Evolutionary conservation across 2,888 invertebrate species (phyloP).

Genomic region (Caenorhabditis wallacei): DNA sequence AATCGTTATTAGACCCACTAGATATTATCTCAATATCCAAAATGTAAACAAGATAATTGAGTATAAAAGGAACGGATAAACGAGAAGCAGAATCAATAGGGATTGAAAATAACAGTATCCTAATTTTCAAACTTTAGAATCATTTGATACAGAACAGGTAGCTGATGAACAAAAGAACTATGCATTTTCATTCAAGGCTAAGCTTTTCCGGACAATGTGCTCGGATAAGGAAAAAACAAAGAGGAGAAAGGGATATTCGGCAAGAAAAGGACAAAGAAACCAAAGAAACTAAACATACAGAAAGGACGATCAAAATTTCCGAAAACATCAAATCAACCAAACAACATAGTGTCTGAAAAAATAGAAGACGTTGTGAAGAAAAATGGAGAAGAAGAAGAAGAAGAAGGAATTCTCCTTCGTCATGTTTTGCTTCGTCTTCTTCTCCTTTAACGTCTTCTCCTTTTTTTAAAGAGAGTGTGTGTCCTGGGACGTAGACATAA

Average conservation of each 20-base stretch:
- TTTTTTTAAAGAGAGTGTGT: slow-evolving; percentile 25
- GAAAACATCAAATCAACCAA: slow-evolving; percentile 25
- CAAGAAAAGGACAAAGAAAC: neutral
- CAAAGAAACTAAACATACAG: slow-evolving; percentile 10
- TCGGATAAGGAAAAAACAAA: too few species aligned
- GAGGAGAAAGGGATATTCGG: neutral
- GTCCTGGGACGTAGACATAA: slow-evolving; percentile 41
- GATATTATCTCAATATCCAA: too few species aligned
- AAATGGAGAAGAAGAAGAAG: slow-evolving; percentile 1
- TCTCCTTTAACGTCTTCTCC: slow-evolving; percentile 13
- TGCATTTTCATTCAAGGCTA: too few species aligned
- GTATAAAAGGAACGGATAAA: too few species aligned
- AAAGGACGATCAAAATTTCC: neutral
- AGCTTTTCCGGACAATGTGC: too few species aligned
- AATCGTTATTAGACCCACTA: too few species aligned
- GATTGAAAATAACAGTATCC: too few species aligned
- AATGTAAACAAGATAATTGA: too few species aligned
- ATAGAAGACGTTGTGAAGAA: slow-evolving; percentile 18
- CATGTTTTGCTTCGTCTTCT: slow-evolving; percentile 28
- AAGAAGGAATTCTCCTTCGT: slow-evolving; percentile 3
- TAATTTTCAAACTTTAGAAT: too few species aligned
- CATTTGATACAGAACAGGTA: too few species aligned
- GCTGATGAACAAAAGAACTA: too few species aligned
- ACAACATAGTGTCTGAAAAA: slow-evolving; percentile 27
- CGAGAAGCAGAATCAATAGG: too few species aligned